Conservation (phyloP, 2,113 vertebrate species). For the Orycteropus afer region DNA sequence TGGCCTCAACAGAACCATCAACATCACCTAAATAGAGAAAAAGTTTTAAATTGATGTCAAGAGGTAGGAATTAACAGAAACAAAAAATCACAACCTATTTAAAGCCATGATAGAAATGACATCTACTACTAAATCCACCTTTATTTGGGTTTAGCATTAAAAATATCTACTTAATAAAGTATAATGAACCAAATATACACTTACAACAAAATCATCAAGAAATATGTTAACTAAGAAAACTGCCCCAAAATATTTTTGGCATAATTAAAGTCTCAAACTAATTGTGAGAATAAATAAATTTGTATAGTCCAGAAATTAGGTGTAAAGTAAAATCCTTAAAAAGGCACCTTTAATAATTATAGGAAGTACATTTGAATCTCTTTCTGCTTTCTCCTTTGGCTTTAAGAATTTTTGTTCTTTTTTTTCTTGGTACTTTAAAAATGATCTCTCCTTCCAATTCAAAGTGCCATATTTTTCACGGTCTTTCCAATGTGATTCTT, state of each 20-base stretch:
- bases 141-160: not conserved
- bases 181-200: constrained; percentile 18
- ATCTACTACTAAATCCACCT: not conserved
- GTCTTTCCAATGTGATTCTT: constrained; percentile 85
- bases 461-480: constrained; percentile 86
- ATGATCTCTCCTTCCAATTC: constrained; percentile 90
- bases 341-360: constrained; percentile 94
- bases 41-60: constrained; percentile 33
- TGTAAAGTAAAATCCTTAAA: constrained; percentile 43
- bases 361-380: constrained; percentile 82
- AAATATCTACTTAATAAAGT: constrained; percentile 16
- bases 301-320: not conserved
- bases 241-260: not conserved
- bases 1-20: constrained; percentile 94
- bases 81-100: constrained; percentile 39
- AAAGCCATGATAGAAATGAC: not conserved
- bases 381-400: constrained; percentile 85
- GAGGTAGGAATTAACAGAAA: constrained; percentile 10
- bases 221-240: constrained; percentile 47
- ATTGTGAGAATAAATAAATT: constrained; percentile 37
- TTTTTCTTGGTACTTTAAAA: constrained; percentile 84
- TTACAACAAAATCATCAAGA: constrained; percentile 51
- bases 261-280: constrained; percentile 34
- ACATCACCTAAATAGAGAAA: constrained; percentile 90
- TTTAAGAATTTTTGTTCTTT: constrained; percentile 78